Evolutionary conservation across 2,113 vertebrate genomes (phyloP), one percentile per base, ranked within the genome.

Genomic region (Microcebus jonahi): DNA sequence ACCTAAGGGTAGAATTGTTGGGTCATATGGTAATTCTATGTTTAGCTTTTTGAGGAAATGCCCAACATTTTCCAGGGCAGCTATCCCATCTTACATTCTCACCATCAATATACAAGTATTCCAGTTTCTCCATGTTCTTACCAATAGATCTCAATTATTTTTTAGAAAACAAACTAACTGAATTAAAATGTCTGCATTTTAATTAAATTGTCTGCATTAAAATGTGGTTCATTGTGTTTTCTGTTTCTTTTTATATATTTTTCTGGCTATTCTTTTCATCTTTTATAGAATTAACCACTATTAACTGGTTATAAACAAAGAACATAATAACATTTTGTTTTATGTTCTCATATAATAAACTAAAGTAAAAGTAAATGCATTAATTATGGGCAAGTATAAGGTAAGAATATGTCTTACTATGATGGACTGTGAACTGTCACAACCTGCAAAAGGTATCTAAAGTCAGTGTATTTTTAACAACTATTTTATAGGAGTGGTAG

Each of bases 241-340:
- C 36, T 85, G 3, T 92, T 92, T 94, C 45, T 42, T 39, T 87
- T 42, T 87, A 59, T 25, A 48, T 39, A 34, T 25, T 29, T 90
- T 90, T 85, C 42, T 92, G 36, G 36, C 36, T 81, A 65, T 1
- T 42, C 34, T 18, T 86, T 89, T 92, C 27, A 88, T 25, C 39
- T n/a, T 63, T 88, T 57, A 42, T 90, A 86, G 86, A 86, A 81
- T 93, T 92, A 90, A 42, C 42, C 31, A 34, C 59, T 86, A 25
- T 42, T 82, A 12, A 55, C 53, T 55, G 53, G 53, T 55, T 55
- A 55, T 18, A 55, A 55, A 65, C 27, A 65, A 1, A 17, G 45
- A 70, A 83, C 25, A 27, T 48, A 63, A 27, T 48, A 63, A 55
- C 85, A 85, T 55, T 71, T 55, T 68, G 3, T 50, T 75, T 81